Base-by-base conservation (phyloP, 2,797 vertebrate genomes). In the Parauchenoglanis ngamensis region DNA sequence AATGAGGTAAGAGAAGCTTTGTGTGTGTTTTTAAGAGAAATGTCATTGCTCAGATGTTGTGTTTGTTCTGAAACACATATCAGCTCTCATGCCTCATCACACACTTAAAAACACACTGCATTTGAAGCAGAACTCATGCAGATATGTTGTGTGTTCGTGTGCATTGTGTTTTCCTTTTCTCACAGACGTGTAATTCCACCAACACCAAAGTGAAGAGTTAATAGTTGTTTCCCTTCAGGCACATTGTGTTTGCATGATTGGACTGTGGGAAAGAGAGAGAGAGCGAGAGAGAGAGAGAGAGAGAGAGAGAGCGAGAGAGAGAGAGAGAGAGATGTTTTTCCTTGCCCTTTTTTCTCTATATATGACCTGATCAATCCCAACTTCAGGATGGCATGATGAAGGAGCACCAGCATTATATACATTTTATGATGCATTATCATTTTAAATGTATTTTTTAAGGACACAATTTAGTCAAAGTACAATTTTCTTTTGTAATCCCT, bases 71-170 rank as follows among this genome's bases (percentile, higher is more conserved):
- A 89, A 87, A 35, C 77, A 77, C 23, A 73, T 88, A 83, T 84
- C 79, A 83, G 83, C n/a, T 73, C 73, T 79, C 44, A 79, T 77
- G 89, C 63, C 85, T 86, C 84, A 89, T 89, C 87, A 90, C 80
- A 88, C 56, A n/a, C 44, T 89, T 86, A 87, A 91, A 87, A 84
- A 88, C 78, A 90, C 13, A 28, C 52, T 35, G 85, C 80, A 63
- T 79, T 85, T 87, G 35, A 52, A 86, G 76, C 59, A 88, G 44
- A 84, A 73, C 87, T 46, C 73, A 82, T 84, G 80, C 57, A 85
- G 86, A 89, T 83, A 46, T 31, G 61, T 23, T 86, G 54, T 35
- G 57, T 68, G 80, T 73, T 52, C 46, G 13, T 5, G 70, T n/a
- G 40, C 56, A 67, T 52, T 82, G 46, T 73, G 68, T n/a, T 15